Evolutionary conservation across 2,113 vertebrate genomes (phyloP), one percentile per base, ranked within the genome.

Genomic region (Sclerurus mexicanus): DNA sequence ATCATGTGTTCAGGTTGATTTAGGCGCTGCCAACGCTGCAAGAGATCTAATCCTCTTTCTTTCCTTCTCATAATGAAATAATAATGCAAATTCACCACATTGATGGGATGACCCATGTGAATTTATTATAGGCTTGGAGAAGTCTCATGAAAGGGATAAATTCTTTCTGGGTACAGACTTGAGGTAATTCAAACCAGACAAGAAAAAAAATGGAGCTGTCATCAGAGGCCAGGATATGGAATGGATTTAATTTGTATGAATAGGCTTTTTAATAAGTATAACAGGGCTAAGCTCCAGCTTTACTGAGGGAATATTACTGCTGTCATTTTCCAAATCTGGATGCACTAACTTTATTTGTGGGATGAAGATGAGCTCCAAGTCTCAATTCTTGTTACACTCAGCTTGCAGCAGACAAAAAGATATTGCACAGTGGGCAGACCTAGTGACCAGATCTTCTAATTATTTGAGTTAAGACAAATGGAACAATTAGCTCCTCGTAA

Each of bases 171-270:
- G 86, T 98, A 97, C 44, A 95, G 96, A 97, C 96, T 97, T 96
- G 96, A 97, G 89, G 96, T 98, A 98, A 98, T 98, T 98, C 96
- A 98, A 98, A 98, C 95, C 97, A 98, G 97, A 98, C 95, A 98
- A 95, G 95, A 50, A 92, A 94, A 97, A 97, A 98, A 98, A 97
- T 96, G 87, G 84, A 98, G 95, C 97, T 98, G 97, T 98, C 98
- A 98, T 98, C 96, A 95, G 97, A 95, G 88, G 93, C 97, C 86
- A 93, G 95, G 85, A 94, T 97, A 97, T 95, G 95, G 96, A 97
- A 98, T 97, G 95, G 97, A 97, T 98, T 98, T 98, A 98, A 98
- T 98, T 98, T 98, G 96, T 98, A 98, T 98, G 97, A 98, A 98
- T 98, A 98, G 97, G 87, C 94, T 98, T 98, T 98, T 98, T 97